Evolutionary conservation across 2,797 vertebrate genomes (phyloP), one percentile per base, ranked within the genome.

Genomic region (Myotis myotis): DNA sequence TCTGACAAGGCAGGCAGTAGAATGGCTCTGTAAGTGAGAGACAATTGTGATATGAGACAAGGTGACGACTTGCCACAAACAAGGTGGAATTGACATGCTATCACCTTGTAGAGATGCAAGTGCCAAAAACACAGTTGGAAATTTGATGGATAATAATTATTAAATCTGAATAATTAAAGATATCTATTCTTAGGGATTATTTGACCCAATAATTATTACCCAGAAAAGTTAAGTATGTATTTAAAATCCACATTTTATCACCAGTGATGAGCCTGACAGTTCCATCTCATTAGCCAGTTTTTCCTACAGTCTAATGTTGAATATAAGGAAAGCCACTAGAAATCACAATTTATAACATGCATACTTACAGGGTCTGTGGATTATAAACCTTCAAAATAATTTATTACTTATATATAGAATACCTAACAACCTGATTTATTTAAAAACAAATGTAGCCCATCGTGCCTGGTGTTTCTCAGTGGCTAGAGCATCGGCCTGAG

Each of bases 161-260:
- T 95, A 96, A 96, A 97, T 97, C 72, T 95, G 95, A 97, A 95
- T 96, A 97, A 97, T 96, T 95, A 93, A 97, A 15, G 76, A 75
- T 97, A 96, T 95, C 96, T 96, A 96, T 97, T 97, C 96, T 97
- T 96, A 94, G 97, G 51, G 89, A 95, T 94, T 93, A 95, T 96
- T 95, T 96, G 94, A 97, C 94, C 97, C 80, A 96, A 82, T 96
- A 97, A 97, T 97, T 96, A 96, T 95, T 95, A 97, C 92, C 70
- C 88, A 97, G 88, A 95, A 97, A 95, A 97, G 82, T 91, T 82
- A 94, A 87, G 82, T 68, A 13, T 94, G 85, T 94, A 70, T 91
- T 92, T 93, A 87, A 94, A 96, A 93, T 93, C 49, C n/a, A 93
- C n/a, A 76, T 93, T 94, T 96, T 93, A 80, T 95, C 62, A 38